Evolutionary conservation across 2,113 vertebrate genomes (phyloP).

Genomic region (Ammospiza caudacuta): DNA sequence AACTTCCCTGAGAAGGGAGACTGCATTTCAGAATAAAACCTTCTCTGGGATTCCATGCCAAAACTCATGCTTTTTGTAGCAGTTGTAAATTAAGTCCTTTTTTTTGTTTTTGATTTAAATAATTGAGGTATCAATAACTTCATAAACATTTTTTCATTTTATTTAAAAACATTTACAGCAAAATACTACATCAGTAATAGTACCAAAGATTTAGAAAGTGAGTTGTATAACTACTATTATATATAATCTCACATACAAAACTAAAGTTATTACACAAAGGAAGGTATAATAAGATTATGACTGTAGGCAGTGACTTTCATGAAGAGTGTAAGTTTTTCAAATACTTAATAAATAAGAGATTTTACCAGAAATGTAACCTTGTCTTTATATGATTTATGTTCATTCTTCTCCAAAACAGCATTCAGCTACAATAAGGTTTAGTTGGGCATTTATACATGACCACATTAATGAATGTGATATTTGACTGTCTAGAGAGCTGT

Average conservation of each 20-base stretch:
- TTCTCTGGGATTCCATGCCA: background rate
- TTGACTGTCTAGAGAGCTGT: background rate
- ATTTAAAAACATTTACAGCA: background rate
- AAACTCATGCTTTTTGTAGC: background rate
- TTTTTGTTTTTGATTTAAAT: background rate
- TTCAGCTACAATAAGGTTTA: background rate
- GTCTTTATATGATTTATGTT: background rate
- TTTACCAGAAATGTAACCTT: background rate
- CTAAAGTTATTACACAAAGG: background rate
- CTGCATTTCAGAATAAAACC: background rate
- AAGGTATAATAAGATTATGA: background rate
- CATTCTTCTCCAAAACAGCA: background rate
- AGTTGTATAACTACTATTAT: background rate
- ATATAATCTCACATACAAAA: background rate
- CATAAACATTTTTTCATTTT: background rate
- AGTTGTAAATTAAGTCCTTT: background rate
- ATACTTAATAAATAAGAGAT: background rate
- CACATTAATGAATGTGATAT: background rate
- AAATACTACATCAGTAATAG: background rate
- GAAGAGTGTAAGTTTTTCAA: background rate
- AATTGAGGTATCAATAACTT: background rate
- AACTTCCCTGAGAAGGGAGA: background rate
- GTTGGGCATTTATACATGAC: background rate
- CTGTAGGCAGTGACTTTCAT: background rate
- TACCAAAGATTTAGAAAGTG: background rate